Conservation (phyloP, 2,797 vertebrate genomes). For the Dendrocincla fuliginosa region DNA sequence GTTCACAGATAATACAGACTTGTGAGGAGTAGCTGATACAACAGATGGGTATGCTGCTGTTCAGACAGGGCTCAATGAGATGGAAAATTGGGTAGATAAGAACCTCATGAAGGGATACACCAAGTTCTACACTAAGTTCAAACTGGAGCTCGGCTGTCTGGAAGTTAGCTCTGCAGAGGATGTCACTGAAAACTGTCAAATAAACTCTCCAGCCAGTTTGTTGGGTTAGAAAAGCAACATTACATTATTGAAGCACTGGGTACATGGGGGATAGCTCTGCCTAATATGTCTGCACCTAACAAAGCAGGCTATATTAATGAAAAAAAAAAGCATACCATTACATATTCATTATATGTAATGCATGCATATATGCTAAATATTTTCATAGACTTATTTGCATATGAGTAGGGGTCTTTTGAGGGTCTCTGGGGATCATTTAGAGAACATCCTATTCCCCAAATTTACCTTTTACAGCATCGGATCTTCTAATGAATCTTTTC, state of each 20-base stretch:
- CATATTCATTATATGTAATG: neutral
- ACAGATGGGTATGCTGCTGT: neutral
- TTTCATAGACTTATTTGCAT: neutral
- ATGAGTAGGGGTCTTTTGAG: neutral
- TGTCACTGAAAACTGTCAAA: neutral
- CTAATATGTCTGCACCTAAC: neutral
- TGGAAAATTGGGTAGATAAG: neutral
- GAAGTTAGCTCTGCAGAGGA: neutral
- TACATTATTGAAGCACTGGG: neutral
- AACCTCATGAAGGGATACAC: neutral
- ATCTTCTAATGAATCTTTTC: neutral
- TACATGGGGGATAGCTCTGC: neutral
- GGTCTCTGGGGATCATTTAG: neutral
- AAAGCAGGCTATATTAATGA: neutral
- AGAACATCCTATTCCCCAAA: neutral
- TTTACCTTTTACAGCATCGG: neutral
- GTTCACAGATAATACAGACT: neutral
- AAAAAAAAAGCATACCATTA: neutral
- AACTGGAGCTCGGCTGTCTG: rapidly evolving
- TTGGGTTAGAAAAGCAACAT: neutral
- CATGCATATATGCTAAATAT: too few species aligned
- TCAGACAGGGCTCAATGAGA: neutral
- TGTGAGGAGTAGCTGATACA: neutral
- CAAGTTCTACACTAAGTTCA: neutral
- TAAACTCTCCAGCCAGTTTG: neutral